Evolutionary conservation across 1,140 invertebrate species (phyloP).

Genomic region (Nephila pilipes): DNA sequence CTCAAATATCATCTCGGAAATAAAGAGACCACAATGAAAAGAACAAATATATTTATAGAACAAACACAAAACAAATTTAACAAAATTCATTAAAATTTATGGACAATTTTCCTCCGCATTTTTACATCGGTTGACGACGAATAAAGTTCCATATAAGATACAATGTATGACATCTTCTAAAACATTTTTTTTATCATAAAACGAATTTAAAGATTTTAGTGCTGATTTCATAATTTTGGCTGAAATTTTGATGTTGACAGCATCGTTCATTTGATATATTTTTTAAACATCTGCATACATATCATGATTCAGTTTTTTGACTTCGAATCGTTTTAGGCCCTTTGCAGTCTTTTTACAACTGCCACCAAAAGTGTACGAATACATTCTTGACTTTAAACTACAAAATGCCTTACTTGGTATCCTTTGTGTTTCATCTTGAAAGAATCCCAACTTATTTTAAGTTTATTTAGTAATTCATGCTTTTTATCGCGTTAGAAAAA

Average conservation of each 20-base stretch:
- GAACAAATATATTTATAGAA: not conserved
- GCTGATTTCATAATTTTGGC: too few species aligned
- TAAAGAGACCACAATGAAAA: not conserved
- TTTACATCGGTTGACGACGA: not conserved
- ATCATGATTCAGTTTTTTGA: not conserved
- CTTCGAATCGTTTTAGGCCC: not conserved
- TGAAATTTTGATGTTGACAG: too few species aligned
- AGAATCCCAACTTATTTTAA: not conserved
- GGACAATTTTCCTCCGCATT: not conserved
- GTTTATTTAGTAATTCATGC: not conserved
- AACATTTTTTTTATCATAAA: not conserved
- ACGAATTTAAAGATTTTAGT: not conserved
- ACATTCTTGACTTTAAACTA: constrained; percentile 19
- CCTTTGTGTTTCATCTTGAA: constrained; percentile 4
- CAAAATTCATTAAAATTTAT: not conserved
- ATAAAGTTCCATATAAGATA: not conserved
- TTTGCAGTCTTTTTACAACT: constrained; percentile 10
- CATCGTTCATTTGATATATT: too few species aligned
- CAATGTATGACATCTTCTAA: too few species aligned
- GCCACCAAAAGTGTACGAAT: constrained; percentile 5
- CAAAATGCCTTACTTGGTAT: not conserved
- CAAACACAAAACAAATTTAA: not conserved
- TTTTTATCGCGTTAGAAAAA: constrained; percentile 3
- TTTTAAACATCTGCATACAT: not conserved
- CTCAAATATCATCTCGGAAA: not conserved